phyloP scores from a whole-genome alignment of 2,888 invertebrate genomes.

The Andrena fulva region DNA sequence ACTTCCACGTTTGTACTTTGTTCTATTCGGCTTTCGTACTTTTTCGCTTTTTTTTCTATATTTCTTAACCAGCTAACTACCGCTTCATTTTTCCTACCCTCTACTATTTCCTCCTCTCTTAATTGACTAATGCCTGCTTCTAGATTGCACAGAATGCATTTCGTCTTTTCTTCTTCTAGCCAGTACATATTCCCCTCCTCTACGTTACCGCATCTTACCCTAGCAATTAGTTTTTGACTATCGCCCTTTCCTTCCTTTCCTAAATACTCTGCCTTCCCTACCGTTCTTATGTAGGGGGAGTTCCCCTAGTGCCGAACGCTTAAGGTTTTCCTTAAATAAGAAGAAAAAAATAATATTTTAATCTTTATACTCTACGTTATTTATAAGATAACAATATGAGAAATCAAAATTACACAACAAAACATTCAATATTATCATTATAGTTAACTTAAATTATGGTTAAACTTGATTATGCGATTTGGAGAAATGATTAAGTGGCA shows the following conservation, averaged over 20 bases:
- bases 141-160: background rate
- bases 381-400: no score
- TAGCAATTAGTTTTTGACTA: background rate
- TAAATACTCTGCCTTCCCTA: background rate
- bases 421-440: no score
- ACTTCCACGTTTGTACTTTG: background rate
- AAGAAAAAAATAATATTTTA: no score
- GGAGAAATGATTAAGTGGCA: no score
- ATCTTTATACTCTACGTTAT: no score
- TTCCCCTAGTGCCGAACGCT: no score
- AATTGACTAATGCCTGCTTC: background rate
- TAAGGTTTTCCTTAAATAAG: no score
- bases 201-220: background rate
- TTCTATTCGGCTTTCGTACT: background rate
- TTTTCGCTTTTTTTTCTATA: background rate
- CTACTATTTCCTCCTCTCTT: background rate
- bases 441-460: no score
- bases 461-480: no score
- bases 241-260: background rate
- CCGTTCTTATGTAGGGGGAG: no score
- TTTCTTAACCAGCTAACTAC: background rate
- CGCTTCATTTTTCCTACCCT: background rate
- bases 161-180: background rate
- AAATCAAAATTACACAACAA: no score
- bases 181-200: constrained; percentile 4